Base-by-base conservation (phyloP, 1,140 invertebrate species). In the Listronotus bonariensis region DNA sequence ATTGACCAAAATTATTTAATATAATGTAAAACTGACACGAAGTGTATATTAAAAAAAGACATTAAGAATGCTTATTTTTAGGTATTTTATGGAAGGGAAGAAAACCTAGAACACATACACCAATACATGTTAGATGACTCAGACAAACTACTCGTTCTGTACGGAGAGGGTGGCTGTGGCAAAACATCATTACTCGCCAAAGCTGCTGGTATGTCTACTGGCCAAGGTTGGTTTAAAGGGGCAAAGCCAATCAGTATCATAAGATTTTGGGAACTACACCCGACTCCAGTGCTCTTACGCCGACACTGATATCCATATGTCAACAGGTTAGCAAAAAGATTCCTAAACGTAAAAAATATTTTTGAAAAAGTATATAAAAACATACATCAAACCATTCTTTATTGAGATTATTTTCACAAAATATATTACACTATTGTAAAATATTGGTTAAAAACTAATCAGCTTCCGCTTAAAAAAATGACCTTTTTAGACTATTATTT, bases 141-240 rank as follows among this genome's bases (percentile, higher is more conserved):
- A 31, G 89, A 93, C 72, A 92, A 94, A 77, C 95, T 95, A 11
- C 81, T 98, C 56, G 91, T 98, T n/a, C 82, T 98, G 60, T 95
- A 95, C 77, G 97, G 97, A 1, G 93, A 95, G 81, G 93, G 83
- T 75, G 97, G 97, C 31, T 98, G 96, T 76, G 97, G 97, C 1
- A 99, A 99, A 81, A 99, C 96, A 4, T 98, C 96, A 4, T 81
- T 99, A 0, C 80, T 99, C 54, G 93, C 97, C 4, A 97, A 97
- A 83, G 91, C 91, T 61, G 93, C 95, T 3, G 91, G 92, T 52
- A 84, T 93, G 78, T 86, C 84, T 0, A 86, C 89, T 10, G 80
- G 79, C 26, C 83, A 80, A 17, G 82, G 82, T 32, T 95, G 92
- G 92, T 88, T 94, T 54, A 76, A 81, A 38, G 85, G 84, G 11